phyloP scores from a whole-genome alignment of 2,797 vertebrate species.

The Remorina albescens region DNA sequence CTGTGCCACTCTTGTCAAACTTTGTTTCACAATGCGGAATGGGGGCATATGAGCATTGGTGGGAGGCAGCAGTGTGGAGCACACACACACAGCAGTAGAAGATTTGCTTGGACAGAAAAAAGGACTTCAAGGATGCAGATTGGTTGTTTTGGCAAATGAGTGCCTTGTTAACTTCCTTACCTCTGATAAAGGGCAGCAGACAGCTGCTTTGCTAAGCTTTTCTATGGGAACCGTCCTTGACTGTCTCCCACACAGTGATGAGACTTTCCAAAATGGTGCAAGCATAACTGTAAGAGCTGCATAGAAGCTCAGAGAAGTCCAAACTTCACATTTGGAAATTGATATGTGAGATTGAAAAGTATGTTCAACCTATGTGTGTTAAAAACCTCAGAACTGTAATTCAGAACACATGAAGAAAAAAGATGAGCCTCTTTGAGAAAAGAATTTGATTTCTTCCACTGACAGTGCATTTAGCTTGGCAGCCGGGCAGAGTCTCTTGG shows the following conservation, averaged over 20 bases:
- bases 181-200: constrained; percentile 11
- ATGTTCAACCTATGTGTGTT: neutral
- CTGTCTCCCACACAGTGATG: neutral
- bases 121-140: neutral
- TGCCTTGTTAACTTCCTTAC: constrained; percentile 10
- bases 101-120: neutral
- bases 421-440: constrained; percentile 9
- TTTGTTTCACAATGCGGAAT: neutral
- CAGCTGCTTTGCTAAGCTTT: constrained; percentile 24
- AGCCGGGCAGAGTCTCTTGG: constrained; percentile 21
- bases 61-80: neutral
- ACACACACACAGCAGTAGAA: neutral
- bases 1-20: neutral
- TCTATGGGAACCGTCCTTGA: constrained; percentile 12
- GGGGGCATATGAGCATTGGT: neutral
- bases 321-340: neutral
- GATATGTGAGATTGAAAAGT: neutral
- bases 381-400: constrained; percentile 22
- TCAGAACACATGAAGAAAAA: constrained; percentile 16
- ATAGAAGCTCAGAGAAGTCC: neutral
- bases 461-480: constrained; percentile 44
- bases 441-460: constrained; percentile 22
- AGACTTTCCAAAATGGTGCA: neutral
- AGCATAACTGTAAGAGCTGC: neutral
- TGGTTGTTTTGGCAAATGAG: constrained; percentile 14